Conservation (phyloP, 2,888 invertebrate species). For the Hesperia comma region DNA sequence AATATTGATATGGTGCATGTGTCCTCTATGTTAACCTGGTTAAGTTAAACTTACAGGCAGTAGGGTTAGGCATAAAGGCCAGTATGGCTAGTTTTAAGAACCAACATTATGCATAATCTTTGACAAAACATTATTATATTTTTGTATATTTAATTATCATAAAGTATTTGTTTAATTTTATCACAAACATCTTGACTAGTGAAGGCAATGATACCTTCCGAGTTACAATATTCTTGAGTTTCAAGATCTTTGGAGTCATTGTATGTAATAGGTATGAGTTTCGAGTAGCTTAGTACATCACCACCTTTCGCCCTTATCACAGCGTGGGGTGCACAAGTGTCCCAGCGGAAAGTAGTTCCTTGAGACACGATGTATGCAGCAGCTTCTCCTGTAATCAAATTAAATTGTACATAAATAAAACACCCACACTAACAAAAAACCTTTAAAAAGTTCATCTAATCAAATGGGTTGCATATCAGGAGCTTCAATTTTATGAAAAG, state of each 20-base stretch:
- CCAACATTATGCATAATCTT: no score
- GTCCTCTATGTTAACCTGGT: no score
- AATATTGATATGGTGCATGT: no score
- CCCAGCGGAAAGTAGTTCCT: conserved; percentile 94
- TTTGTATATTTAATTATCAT: conserved; percentile 8
- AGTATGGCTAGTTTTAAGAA: no score
- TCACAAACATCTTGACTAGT: conserved; percentile 51
- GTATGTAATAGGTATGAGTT: conserved; percentile 61
- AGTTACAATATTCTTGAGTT: conserved; percentile 67
- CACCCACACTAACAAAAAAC: no score
- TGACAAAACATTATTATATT: no score
- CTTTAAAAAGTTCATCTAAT: no score
- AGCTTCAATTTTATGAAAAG: no score
- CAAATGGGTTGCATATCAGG: no score
- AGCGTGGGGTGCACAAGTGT: conserved; percentile 95
- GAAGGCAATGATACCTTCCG: conserved; percentile 70
- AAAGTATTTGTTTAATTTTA: conserved; percentile 44
- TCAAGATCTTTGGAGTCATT: conserved; percentile 58
- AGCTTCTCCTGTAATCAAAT: conserved; percentile 63
- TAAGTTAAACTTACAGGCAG: no score
- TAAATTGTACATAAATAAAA: no score
- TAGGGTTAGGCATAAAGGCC: no score
- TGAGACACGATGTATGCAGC: conserved; percentile 90
- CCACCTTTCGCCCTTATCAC: conserved; percentile 92
- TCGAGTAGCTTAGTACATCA: conserved; percentile 75